phyloP scores from a whole-genome alignment of 2,113 vertebrate species.

The Anarrhichthys ocellatus region DNA sequence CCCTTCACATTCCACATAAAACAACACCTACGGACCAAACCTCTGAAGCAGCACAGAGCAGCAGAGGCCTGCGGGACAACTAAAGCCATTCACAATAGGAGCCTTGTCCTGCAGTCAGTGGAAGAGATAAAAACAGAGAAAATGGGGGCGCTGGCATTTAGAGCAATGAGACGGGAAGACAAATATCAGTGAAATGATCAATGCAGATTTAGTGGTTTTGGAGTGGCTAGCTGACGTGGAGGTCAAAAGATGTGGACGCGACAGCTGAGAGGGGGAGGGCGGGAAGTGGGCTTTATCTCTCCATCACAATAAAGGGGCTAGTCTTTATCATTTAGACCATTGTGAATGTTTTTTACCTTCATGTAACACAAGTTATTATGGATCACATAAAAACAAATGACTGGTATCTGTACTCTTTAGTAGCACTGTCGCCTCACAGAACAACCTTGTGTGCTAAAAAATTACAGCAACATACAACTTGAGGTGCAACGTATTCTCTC shows the following conservation, averaged over 20 bases:
- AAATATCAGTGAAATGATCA: slow-evolving; percentile 9
- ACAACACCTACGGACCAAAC: slow-evolving; percentile 52
- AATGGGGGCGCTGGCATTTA: slow-evolving; percentile 18
- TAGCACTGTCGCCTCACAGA: too few species aligned
- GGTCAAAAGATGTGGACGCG: neutral
- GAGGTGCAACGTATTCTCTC: too few species aligned
- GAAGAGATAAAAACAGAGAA: slow-evolving; percentile 23
- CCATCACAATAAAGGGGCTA: neutral
- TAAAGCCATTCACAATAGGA: slow-evolving; percentile 32
- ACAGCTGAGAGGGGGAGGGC: neutral
- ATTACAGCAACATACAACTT: too few species aligned
- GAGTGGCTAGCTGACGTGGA: neutral
- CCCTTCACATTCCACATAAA: slow-evolving; percentile 59
- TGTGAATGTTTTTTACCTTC: neutral
- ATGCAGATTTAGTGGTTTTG: neutral
- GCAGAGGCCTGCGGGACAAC: slow-evolving; percentile 5
- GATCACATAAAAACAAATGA: neutral
- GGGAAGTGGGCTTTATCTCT: neutral
- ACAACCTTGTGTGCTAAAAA: too few species aligned
- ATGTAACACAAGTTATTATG: neutral
- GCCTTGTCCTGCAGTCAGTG: slow-evolving; percentile 47
- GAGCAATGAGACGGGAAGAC: slow-evolving; percentile 16
- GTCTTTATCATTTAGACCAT: neutral
- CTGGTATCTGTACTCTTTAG: too few species aligned
- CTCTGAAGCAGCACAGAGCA: slow-evolving; percentile 2